A percentile compares a stretch with the other conserved stretches of the same genome.
These are phyloP conservation scores for Addax nasomaculatus DNA, from an alignment of 2,113 vertebrate genomes.

Conservation along the genomic window DNA sequence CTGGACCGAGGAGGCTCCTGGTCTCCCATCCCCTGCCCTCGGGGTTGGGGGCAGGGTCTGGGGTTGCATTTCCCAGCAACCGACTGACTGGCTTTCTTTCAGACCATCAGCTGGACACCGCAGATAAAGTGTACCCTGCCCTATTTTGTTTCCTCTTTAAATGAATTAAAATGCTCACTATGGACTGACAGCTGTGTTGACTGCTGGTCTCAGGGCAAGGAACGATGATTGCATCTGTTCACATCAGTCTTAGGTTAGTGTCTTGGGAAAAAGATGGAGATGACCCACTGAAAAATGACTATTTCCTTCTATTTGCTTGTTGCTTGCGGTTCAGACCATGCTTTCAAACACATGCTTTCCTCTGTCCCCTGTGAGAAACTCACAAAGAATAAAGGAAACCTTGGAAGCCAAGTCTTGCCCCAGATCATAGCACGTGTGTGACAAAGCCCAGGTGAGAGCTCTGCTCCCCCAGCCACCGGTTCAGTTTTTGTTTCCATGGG, in stretches of 20 bases:
- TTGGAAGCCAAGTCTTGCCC: neutral
- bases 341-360: accelerated
- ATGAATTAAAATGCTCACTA: neutral
- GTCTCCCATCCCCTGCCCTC: accelerated
- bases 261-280: accelerated
- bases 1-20: accelerated
- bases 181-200: accelerated
- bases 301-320: accelerated
- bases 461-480: accelerated
- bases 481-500: accelerated
- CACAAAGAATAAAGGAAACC: accelerated
- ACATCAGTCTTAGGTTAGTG: accelerated
- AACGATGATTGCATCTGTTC: accelerated
- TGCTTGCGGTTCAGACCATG: accelerated
- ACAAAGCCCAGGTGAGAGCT: accelerated
- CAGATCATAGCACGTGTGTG: accelerated
- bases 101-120: neutral
- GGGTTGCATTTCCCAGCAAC: accelerated
- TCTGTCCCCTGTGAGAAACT: accelerated
- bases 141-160: neutral
- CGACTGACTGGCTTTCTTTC: neutral
- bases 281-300: accelerated
- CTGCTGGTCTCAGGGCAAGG: accelerated
- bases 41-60: accelerated
- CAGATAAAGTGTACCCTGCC: neutral